Evolutionary conservation across 1,140 invertebrate genomes (phyloP).

Genomic region (Chymomyza costata): DNA sequence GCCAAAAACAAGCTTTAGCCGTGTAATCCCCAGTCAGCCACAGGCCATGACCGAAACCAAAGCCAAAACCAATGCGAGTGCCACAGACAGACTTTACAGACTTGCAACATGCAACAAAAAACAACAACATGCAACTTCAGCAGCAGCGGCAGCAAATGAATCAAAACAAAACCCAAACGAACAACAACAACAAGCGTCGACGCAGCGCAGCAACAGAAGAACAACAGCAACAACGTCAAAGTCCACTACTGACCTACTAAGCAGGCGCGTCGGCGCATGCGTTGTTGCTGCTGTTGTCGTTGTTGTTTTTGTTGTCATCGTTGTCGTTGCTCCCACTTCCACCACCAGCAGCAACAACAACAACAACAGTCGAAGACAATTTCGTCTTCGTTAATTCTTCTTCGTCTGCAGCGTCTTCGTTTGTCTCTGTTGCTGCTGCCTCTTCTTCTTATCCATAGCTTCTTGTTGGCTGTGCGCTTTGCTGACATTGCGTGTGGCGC

Average conservation of each 20-base stretch:
- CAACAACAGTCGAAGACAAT: constrained; percentile 18
- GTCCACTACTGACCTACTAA: constrained; percentile 74
- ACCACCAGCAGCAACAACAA: constrained; percentile 30
- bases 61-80: constrained; percentile 3
- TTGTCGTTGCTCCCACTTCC: constrained; percentile 32
- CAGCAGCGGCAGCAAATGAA: constrained; percentile 43
- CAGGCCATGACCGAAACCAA: constrained; percentile 6
- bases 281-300: not conserved
- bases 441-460: no score
- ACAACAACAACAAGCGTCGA: not conserved
- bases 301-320: constrained; percentile 23
- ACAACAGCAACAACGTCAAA: constrained; percentile 43
- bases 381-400: constrained; percentile 24
- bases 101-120: constrained; percentile 9
- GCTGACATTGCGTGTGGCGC: constrained; percentile 52
- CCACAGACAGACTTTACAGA: constrained; percentile 5
- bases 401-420: constrained; percentile 11
- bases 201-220: not conserved
- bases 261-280: constrained; percentile 18
- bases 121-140: constrained; percentile 5
- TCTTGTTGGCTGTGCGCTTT: no score
- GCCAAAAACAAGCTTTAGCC: constrained; percentile 42
- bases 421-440: not conserved
- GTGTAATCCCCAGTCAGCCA: constrained; percentile 28
- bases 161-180: constrained; percentile 45